phyloP scores from a whole-genome alignment of 2,113 vertebrate genomes.

The Periophthalmodon schlosseri region DNA sequence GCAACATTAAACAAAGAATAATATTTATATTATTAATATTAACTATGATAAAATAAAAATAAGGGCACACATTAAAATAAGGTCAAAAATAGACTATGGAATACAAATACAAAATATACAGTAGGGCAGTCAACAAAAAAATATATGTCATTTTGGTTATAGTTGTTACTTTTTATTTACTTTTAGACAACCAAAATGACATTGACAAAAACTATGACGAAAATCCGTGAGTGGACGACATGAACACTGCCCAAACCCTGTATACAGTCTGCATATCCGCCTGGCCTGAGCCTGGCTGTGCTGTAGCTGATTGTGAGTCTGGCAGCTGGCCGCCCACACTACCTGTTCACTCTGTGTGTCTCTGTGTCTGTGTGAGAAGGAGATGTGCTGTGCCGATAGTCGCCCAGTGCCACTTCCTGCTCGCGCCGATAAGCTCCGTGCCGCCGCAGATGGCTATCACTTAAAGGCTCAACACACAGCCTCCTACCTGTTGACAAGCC shows the following conservation, averaged over 20 bases:
- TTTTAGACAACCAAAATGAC: background rate
- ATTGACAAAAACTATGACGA: background rate
- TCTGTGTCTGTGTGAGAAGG: slow-evolving; percentile 68
- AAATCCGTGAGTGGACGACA: too few relatives aligned
- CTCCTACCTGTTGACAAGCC: slow-evolving; percentile 73
- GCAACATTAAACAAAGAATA: too few relatives aligned
- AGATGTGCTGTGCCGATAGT: slow-evolving; percentile 75
- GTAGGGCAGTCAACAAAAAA: too few relatives aligned
- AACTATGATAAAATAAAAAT: too few relatives aligned
- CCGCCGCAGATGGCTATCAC: slow-evolving; percentile 78
- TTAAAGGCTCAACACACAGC: slow-evolving; percentile 67
- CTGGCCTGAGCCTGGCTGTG: background rate
- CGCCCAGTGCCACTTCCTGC: slow-evolving; percentile 77
- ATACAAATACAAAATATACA: too few relatives aligned
- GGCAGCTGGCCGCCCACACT: slow-evolving; percentile 58
- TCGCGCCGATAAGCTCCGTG: slow-evolving; percentile 75
- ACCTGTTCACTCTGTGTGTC: slow-evolving; percentile 31
- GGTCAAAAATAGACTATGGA: too few relatives aligned
- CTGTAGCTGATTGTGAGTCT: background rate
- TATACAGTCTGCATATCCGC: background rate
- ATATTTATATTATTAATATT: too few relatives aligned
- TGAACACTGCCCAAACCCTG: background rate
- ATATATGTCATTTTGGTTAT: too few relatives aligned
- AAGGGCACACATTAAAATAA: too few relatives aligned
- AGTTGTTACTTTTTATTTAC: too few relatives aligned